phyloP scores from a whole-genome alignment of 2,113 vertebrate genomes.

The Aramus guarauna region DNA sequence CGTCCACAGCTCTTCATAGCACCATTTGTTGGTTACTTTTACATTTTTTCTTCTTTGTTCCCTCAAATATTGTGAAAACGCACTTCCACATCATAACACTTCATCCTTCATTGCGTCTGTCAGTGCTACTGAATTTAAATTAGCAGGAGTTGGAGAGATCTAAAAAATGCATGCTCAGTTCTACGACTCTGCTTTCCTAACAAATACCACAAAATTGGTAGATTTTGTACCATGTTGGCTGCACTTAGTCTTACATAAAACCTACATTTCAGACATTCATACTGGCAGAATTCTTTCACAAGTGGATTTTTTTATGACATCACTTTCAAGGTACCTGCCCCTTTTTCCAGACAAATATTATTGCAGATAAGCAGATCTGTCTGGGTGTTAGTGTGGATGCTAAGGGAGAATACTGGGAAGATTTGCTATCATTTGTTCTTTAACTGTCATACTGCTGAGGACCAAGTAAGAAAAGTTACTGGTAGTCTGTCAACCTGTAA shows the following conservation, averaged over 20 bases:
- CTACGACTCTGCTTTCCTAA: background rate
- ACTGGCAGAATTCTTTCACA: background rate
- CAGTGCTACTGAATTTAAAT: background rate
- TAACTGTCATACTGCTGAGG: background rate
- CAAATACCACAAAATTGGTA: background rate
- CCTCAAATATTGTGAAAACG: background rate
- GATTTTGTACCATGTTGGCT: background rate
- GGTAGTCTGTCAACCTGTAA: background rate
- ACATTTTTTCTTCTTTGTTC: background rate
- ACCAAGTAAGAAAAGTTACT: background rate
- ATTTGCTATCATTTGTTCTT: background rate
- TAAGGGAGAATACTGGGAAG: background rate
- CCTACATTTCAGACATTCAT: background rate
- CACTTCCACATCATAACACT: background rate
- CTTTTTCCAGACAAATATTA: background rate
- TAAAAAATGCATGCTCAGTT: background rate
- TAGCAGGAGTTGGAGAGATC: background rate
- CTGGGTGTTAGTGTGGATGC: background rate
- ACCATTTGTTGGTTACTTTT: background rate
- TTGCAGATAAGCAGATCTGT: background rate
- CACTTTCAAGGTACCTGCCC: background rate
- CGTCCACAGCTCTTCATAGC: background rate
- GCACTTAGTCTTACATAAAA: background rate
- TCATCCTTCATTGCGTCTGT: background rate
- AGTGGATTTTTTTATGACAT: background rate